phyloP scores from a whole-genome alignment of 2,113 vertebrate species.

The Microtus oregoni region DNA sequence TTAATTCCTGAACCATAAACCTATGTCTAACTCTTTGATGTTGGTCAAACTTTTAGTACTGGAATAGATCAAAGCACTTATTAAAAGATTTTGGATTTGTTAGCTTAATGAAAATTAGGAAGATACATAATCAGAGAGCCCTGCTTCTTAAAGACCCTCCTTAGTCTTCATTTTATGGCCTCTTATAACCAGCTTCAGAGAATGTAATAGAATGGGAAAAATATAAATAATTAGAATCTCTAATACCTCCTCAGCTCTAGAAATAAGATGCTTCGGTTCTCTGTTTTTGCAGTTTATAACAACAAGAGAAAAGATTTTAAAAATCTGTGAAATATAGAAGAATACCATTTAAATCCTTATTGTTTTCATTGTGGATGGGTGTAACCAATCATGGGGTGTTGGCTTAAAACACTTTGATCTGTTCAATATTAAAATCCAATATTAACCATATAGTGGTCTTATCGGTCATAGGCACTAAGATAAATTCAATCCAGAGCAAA shows the following conservation, averaged over 20 bases:
- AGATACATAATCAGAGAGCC: not conserved
- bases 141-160: not conserved
- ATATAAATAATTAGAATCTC: not conserved
- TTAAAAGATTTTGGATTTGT: not conserved
- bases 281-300: conserved; percentile 6
- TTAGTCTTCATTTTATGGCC: not conserved
- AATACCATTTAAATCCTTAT: not conserved
- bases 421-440: conserved; percentile 76
- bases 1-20: not conserved
- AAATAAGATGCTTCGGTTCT: conserved; percentile 37
- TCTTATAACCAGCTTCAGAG: not conserved
- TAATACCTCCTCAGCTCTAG: conserved; percentile 16
- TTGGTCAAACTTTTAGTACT: not conserved
- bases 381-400: not conserved
- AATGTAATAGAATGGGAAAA: not conserved
- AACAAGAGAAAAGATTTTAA: not conserved
- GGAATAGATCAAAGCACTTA: not conserved
- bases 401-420: conserved; percentile 60
- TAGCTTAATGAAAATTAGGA: not conserved
- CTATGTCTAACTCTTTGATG: not conserved
- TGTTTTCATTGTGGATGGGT: conserved; percentile 22
- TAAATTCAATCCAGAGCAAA: conserved; percentile 77
- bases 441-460: conserved; percentile 77
- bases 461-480: conserved; percentile 79
- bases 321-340: not conserved